Conservation (phyloP, 64 coral and sea anemone genomes). For the Actinia tenebrosa region DNA sequence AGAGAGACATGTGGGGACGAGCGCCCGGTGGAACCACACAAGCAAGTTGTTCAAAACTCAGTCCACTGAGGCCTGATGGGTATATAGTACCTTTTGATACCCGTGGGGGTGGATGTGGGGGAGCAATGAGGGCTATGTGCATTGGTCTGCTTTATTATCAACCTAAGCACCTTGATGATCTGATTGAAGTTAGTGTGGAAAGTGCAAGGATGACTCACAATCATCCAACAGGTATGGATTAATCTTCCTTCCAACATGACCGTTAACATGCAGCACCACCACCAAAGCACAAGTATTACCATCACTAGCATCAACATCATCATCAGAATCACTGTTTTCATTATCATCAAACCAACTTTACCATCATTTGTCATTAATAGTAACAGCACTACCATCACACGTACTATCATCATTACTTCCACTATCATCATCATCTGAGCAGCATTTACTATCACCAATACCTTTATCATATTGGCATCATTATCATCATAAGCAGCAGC, state of each 20-base stretch:
- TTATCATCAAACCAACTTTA: no score
- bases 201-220: constrained; percentile 98
- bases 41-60: constrained; percentile 40
- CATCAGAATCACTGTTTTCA: no score
- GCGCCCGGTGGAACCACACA: constrained; percentile 69
- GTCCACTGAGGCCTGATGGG: constrained; percentile 58
- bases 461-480: neutral
- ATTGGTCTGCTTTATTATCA: constrained; percentile 76
- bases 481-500: no score
- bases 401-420: no score
- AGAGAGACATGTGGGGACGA: constrained; percentile 83
- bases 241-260: neutral
- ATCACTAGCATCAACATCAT: neutral
- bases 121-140: constrained; percentile 94
- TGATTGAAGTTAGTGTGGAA: constrained; percentile 91
- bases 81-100: constrained; percentile 81
- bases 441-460: no score
- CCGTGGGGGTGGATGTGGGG: constrained; percentile 90
- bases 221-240: constrained; percentile 71
- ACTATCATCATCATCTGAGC: no score
- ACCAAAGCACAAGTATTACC: neutral
- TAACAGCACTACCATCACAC: no score
- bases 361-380: no score
- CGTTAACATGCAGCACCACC: neutral
- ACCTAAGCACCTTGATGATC: constrained; percentile 74